Evolutionary conservation across 2,888 invertebrate genomes (phyloP).

Genomic region (Odiellus spinosus): DNA sequence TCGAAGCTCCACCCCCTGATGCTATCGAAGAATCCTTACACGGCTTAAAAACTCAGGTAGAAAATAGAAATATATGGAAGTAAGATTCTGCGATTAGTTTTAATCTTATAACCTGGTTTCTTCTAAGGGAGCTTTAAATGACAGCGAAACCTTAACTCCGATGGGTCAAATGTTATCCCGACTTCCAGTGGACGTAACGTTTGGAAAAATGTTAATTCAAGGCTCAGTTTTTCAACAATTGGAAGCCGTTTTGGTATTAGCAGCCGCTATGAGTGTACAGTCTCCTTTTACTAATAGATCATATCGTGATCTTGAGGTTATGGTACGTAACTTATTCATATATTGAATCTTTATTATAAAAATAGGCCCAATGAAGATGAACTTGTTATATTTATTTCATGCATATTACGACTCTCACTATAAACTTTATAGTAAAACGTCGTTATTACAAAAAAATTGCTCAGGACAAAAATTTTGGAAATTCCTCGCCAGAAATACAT

Average conservation of each 20-base stretch:
- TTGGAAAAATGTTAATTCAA: constrained; percentile 89
- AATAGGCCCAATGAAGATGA: no score
- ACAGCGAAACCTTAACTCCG: constrained; percentile 63
- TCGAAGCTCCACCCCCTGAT: constrained; percentile 73
- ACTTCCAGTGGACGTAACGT: constrained; percentile 81
- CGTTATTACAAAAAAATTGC: no score
- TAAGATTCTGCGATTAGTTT: background rate
- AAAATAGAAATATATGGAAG: constrained; percentile 3
- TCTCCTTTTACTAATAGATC: constrained; percentile 80
- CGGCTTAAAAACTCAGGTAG: constrained; percentile 68
- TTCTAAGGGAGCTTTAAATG: constrained; percentile 54
- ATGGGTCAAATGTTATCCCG: constrained; percentile 71
- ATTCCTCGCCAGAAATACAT: no score
- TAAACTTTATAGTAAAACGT: no score
- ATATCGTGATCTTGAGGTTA: constrained; percentile 64
- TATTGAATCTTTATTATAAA: constrained; percentile 1
- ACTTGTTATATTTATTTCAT: no score
- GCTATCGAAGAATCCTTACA: constrained; percentile 72
- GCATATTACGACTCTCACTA: no score
- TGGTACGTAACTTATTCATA: constrained; percentile 36
- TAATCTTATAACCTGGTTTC: background rate
- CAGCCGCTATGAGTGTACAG: constrained; percentile 83
- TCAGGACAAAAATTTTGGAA: no score
- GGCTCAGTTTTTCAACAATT: constrained; percentile 68
- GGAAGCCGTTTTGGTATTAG: constrained; percentile 71